Evolutionary conservation across 2,888 invertebrate genomes (phyloP).

Genomic region (Petrolisthes cinctipes): DNA sequence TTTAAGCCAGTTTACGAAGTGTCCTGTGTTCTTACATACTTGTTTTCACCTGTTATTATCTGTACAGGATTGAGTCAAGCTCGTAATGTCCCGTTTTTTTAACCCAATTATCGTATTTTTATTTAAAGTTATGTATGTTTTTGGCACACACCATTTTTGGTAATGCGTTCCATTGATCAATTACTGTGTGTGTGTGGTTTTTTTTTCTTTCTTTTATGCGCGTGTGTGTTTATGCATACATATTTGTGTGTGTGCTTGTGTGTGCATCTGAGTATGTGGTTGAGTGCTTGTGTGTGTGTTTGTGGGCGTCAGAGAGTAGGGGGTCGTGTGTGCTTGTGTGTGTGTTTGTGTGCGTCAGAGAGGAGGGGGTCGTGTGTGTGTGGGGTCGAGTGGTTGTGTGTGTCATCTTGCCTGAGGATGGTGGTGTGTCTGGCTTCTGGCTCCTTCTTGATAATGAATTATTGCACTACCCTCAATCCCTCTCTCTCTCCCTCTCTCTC

Average conservation of each 20-base stretch:
- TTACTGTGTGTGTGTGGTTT: too few species aligned
- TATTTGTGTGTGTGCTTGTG: neutral
- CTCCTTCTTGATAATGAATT: neutral
- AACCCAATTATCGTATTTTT: neutral
- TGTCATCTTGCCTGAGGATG: neutral
- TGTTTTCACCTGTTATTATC: neutral
- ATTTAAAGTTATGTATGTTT: too few species aligned
- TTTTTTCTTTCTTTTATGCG: too few species aligned
- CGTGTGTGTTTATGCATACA: neutral
- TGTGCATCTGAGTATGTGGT: neutral
- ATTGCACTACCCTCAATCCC: neutral
- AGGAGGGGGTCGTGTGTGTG: neutral
- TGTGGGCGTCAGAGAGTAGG: neutral
- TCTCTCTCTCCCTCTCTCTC: neutral
- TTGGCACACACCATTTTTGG: too few species aligned
- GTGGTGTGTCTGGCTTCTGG: neutral
- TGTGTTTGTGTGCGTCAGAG: neutral
- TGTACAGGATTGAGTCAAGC: neutral
- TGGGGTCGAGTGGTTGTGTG: conserved; percentile 9
- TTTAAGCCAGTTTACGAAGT: too few species aligned
- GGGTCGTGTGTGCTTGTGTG: neutral
- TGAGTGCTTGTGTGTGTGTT: conserved; percentile 4
- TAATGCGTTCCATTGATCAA: too few species aligned
- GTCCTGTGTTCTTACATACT: neutral
- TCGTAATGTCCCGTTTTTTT: neutral